Evolutionary conservation across 2,888 invertebrate species (phyloP).

Genomic region (Andrena camellia): DNA sequence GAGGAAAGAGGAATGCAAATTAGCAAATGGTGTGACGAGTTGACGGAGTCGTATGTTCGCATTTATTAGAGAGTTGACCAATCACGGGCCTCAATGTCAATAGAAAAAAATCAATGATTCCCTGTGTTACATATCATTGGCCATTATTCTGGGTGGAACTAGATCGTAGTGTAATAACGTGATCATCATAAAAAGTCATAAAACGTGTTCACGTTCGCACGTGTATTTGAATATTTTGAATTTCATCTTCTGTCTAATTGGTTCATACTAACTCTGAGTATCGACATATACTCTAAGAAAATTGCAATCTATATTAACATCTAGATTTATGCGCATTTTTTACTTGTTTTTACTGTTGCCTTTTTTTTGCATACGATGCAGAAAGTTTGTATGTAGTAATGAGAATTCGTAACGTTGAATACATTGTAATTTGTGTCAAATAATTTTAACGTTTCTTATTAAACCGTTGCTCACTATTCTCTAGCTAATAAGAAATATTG

Average conservation of each 20-base stretch:
- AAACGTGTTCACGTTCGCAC: constrained; percentile 5
- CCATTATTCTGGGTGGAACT: constrained; percentile 3
- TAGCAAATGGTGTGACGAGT: constrained; percentile 6
- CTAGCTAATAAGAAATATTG: background rate
- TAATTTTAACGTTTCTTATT: too few species aligned
- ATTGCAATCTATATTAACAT: too few species aligned
- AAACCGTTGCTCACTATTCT: too few species aligned
- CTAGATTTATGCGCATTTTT: too few species aligned
- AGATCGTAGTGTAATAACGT: background rate
- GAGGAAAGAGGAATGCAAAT: background rate
- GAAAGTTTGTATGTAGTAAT: too few species aligned
- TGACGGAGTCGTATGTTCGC: constrained; percentile 36
- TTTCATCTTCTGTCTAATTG: too few species aligned
- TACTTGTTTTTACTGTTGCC: too few species aligned
- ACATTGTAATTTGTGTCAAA: too few species aligned
- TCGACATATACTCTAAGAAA: too few species aligned
- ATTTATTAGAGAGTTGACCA: constrained; percentile 12
- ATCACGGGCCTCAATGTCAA: constrained; percentile 28
- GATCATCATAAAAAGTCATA: background rate
- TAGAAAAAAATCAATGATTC: constrained; percentile 33
- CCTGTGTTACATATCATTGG: constrained; percentile 15
- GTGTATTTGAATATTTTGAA: constrained; percentile 6
- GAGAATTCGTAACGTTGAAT: too few species aligned
- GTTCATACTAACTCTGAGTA: too few species aligned
- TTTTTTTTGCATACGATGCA: too few species aligned